phyloP scores from a whole-genome alignment of 2,113 vertebrate species.

The Mormyrus lacerda region DNA sequence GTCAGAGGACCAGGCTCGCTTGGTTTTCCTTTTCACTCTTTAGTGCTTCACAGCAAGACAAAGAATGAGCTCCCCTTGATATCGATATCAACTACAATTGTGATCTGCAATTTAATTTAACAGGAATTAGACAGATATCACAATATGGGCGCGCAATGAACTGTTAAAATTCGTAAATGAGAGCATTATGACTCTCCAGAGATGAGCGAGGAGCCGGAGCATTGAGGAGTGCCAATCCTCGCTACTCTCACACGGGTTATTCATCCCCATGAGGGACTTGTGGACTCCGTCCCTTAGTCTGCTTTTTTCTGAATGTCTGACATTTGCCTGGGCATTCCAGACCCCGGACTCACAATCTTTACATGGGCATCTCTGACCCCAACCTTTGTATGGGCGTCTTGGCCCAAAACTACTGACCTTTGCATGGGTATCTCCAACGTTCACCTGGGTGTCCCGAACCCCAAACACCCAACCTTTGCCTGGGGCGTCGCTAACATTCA shows the following conservation, averaged over 20 bases:
- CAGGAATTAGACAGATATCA: background rate
- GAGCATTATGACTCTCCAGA: background rate
- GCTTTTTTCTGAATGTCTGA: background rate
- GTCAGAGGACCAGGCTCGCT: background rate
- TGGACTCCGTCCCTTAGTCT: background rate
- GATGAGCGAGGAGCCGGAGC: background rate
- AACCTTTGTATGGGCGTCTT: background rate
- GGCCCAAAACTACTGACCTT: background rate
- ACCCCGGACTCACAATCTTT: background rate
- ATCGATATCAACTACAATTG: background rate
- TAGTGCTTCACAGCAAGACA: background rate
- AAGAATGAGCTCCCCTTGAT: background rate
- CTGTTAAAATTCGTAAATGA: background rate
- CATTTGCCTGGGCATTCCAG: background rate
- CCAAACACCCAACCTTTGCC: no score
- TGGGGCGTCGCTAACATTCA: no score
- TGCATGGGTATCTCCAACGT: background rate
- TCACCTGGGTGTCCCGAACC: background rate
- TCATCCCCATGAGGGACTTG: background rate
- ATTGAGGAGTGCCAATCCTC: background rate
- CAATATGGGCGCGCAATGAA: background rate
- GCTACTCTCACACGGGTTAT: background rate
- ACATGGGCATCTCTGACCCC: background rate
- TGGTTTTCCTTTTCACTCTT: background rate
- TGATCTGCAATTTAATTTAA: background rate